Evolutionary conservation across 2,113 vertebrate genomes (phyloP), one percentile per base, ranked within the genome.

Genomic region (Agapornis roseicollis): DNA sequence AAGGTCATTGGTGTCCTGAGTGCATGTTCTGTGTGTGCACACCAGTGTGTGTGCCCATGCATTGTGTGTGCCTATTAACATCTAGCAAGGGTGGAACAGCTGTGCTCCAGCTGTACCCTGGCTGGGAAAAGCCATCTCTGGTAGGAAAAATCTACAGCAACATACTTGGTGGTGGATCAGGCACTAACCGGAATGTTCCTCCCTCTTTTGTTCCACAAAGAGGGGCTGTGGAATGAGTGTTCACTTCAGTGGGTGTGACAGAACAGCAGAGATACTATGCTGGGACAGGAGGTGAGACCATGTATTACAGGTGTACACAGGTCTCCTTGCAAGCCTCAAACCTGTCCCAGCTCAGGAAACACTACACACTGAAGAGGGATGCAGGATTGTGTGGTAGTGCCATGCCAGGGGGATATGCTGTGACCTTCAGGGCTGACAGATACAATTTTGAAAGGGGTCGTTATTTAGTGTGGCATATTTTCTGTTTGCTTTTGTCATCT

Each of bases 21-120:
- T 31, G 58, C 39, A 4, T 4, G 0, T 63, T 58, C 50, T 28
- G 23, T 14, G 35, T n/a, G 27, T 41, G 29, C 66, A 15, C 44
- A 44, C 63, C 63, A 12, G 22, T 1, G 31, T 70, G 68, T 80
- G 94, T 68, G 85, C 80, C 84, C 58, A 0, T 5, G 77, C 7
- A 1, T 18, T 5, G n/a, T 47, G 73, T 31, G 73, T 73, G 95
- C 93, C 82, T 35, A 71, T 60, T 88, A 72, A 55, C 70, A 35
- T 27, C 76, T 25, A 66, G 64, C 12, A 19, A 18, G 0, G 13
- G 29, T 11, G 22, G 8, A 70, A 80, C 85, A 94, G 90, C 95
- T 94, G 94, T 41, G 69, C 47, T 92, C 91, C 96, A 96, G 96
- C 96, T 91, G 90, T 90, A 79, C 66, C 41, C 88, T 9, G 61